Percentiles rank a stretch among this genome's conserved stretches.
phyloP scores from a whole-genome alignment of 1,140 invertebrate genomes.

The Aethina tumida region DNA sequence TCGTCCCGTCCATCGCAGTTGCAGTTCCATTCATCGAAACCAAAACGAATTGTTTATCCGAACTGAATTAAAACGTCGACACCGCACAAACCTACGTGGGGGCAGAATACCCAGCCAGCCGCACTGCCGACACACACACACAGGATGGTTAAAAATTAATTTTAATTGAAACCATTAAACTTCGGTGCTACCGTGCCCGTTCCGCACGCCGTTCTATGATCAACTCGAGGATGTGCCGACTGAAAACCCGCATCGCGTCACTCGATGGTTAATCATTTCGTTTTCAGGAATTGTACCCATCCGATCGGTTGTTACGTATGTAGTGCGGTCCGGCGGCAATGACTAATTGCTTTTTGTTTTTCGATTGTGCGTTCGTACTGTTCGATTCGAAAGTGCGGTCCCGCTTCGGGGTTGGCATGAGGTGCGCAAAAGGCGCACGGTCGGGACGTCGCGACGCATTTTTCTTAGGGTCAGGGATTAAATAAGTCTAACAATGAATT shows the following conservation, averaged over 20 bases:
- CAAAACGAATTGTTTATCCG: not conserved
- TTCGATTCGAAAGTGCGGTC: no score
- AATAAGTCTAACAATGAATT: no score
- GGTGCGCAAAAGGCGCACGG: no score
- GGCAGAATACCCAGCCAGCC: no score
- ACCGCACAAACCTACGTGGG: constrained; percentile 8
- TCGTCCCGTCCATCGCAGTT: constrained; percentile 16
- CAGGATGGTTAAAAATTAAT: constrained; percentile 35
- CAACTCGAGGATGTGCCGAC: no score
- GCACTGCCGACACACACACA: constrained; percentile 13
- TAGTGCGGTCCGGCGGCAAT: not conserved
- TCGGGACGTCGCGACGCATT: no score
- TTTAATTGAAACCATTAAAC: constrained; percentile 29
- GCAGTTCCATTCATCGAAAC: constrained; percentile 10
- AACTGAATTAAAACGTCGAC: not conserved
- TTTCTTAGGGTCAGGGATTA: no score
- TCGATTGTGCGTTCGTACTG: no score
- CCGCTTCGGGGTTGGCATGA: no score
- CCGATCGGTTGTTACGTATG: constrained; percentile 6
- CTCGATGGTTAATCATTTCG: constrained; percentile 18
- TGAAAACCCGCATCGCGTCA: constrained; percentile 13
- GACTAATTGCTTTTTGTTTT: constrained; percentile 7
- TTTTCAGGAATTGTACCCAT: no score
- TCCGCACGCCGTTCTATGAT: not conserved
- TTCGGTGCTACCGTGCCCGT: not conserved